Base-by-base conservation (phyloP, 1,140 invertebrate species). In the Caenorhabditis latens region DNA sequence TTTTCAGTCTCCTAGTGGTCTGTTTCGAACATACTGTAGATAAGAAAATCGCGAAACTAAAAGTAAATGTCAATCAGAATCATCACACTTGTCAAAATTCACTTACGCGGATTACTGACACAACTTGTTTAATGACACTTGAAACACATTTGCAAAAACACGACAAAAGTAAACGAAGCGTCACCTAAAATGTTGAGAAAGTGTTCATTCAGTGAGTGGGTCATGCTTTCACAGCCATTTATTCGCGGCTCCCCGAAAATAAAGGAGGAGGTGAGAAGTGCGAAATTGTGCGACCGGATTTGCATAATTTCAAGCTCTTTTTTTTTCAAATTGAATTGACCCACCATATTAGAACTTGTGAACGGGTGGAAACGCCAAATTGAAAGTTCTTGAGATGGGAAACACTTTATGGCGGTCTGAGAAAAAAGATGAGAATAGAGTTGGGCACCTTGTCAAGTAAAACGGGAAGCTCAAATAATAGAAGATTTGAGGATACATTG, bases 201-300 rank as follows among this genome's bases (percentile, higher is more conserved):
- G 71, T 79, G 71, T 79, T 79, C 71, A 50, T 50, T 79, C 65
- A 50, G 46, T 43, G 65, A 65, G 61, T 43, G 71, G 71, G 71
- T 79, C 71, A 79, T 79, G 71, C 46, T 79, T 79, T 79, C 71
- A 79, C 71, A 79, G 43, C 71, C 71, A 79, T 79, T 79, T 79
- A 79, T 79, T 21, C 71, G 46, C 71, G 71, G 71, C 71, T 79
- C 71, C 71, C 71, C 46, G 21, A 32, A 40, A 19, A 3, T n/a
- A 71, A 46, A 43, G 46, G 46, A 50, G 43, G 46, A 79, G 71
- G 71, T 79, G 71, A 79, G 71, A 79, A 79, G 71, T 79, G 71
- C 71, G 71, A 79, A 79, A 50, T 79, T 79, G 43, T n/a, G 71
- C 46, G 46, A 79, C 71, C 71, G 71, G 71, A 79, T 79, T 79